Evolutionary conservation across 2,888 invertebrate species (phyloP).

Genomic region (Cheilosia urbana): DNA sequence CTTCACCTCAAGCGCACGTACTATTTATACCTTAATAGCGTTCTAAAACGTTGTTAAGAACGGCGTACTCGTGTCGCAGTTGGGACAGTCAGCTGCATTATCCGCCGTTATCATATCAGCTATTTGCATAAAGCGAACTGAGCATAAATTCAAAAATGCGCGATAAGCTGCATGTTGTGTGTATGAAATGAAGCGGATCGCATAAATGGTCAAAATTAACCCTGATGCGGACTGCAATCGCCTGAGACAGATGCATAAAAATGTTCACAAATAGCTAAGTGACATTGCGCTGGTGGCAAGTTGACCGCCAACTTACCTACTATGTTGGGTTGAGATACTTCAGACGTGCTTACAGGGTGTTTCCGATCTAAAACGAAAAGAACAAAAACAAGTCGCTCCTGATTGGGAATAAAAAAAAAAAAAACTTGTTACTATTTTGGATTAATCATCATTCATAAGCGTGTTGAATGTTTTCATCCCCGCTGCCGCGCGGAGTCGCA

Average conservation of each 20-base stretch:
- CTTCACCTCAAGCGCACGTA: constrained; percentile 36
- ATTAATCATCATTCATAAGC: too few species aligned
- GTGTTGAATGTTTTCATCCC: too few species aligned
- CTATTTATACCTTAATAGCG: constrained; percentile 65
- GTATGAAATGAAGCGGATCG: constrained; percentile 54
- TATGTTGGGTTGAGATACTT: background rate
- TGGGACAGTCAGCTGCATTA: constrained; percentile 62
- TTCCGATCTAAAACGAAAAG: too few species aligned
- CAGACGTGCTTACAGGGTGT: too few species aligned
- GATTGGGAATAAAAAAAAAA: too few species aligned
- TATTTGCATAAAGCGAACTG: constrained; percentile 70
- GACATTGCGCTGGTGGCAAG: background rate
- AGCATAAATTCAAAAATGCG: constrained; percentile 68
- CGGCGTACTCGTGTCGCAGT: constrained; percentile 37
- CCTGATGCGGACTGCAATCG: constrained; percentile 55
- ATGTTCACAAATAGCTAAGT: constrained; percentile 44
- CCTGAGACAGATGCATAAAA: constrained; percentile 40
- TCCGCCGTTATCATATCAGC: constrained; percentile 72
- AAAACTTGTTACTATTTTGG: too few species aligned
- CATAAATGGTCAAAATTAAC: constrained; percentile 71
- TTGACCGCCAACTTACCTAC: background rate
- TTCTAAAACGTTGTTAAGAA: constrained; percentile 40
- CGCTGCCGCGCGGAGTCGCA: too few species aligned
- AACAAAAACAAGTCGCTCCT: too few species aligned
- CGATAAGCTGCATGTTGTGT: constrained; percentile 37